Base-by-base conservation (phyloP, 2,888 invertebrate genomes). In the Tuta absoluta region DNA sequence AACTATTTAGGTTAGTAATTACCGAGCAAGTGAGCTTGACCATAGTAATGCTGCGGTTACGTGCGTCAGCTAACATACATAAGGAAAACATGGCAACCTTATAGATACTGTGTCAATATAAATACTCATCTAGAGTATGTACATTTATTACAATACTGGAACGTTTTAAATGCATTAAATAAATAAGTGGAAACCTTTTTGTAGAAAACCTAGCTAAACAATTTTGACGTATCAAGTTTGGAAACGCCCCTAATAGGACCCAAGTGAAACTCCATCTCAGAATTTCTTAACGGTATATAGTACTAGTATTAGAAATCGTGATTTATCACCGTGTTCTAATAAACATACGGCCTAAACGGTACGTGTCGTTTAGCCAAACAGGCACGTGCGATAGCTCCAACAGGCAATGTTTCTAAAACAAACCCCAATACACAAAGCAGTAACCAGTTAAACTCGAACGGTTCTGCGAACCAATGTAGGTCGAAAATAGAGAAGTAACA, bases 351-450 rank as follows among this genome's bases (percentile, higher is more conserved):
- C 71, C 66, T 63, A 67, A 66, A 70, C 57, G 62, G 79, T 74
- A 83, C 81, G 83, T 81, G 80, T 81, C 80, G 80, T 77, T 81
- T 84, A 77, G 76, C 77, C 79, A 85, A 89, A 86, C 85, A 86
- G 84, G 87, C 90, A 87, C 89, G 90, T 82, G 88, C 88, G 77
- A 72, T 77, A 75, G 76, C 72, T 81, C 75, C 76, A 81, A 80
- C 83, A 78, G 72, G 71, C 80, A 75, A 78, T 87, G 86, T 88
- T 88, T 87, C 86, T 85, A 82, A 87, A 87, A 89, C 87, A 87
- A 84, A 79, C 75, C 76, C 75, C 77, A 81, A 79, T 76, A 81
- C 77, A 80, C 81, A 76, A 80, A 80, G 77, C 79, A 71, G 57
- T 64, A 71, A 79, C 76, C 71, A 76, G 73, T 75, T 75, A 75